Evolutionary conservation across 2,888 invertebrate genomes (phyloP).

Genomic region (Ormyrus labotus): DNA sequence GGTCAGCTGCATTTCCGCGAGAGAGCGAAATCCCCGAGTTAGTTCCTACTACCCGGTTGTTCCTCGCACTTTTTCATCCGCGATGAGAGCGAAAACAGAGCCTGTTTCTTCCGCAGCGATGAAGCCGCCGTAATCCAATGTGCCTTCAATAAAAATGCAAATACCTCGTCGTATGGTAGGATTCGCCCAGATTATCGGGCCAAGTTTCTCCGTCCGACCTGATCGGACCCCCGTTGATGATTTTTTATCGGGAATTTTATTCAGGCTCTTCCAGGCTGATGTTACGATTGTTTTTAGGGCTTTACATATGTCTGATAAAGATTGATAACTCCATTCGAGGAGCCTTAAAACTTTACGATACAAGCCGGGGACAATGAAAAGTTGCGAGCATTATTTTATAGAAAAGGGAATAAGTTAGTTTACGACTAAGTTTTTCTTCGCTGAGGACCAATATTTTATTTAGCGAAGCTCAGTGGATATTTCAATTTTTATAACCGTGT

Average conservation of each 20-base stretch:
- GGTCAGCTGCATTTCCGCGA: too few species aligned
- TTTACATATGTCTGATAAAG: too few species aligned
- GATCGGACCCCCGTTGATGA: not conserved
- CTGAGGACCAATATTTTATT: too few species aligned
- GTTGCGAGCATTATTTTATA: too few species aligned
- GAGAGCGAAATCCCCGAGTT: too few species aligned
- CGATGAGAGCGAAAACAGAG: not conserved
- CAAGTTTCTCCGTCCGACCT: not conserved
- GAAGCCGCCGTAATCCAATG: slow-evolving; percentile 58
- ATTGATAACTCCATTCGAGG: not conserved
- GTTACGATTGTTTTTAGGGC: not conserved
- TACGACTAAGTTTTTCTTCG: too few species aligned
- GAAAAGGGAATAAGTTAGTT: too few species aligned
- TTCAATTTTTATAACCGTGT: too few species aligned
- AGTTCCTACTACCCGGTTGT: not conserved
- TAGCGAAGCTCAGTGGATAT: too few species aligned
- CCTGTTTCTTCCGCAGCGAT: slow-evolving; percentile 46
- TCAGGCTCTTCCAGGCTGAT: not conserved
- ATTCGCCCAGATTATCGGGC: too few species aligned
- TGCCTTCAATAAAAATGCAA: slow-evolving; percentile 64
- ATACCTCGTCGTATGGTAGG: slow-evolving; percentile 38
- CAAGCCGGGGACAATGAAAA: too few species aligned
- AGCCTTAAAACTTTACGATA: not conserved
- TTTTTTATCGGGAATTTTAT: slow-evolving; percentile 21
- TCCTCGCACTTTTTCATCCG: not conserved